Conservation (phyloP, 2,797 vertebrate genomes). For the Chiloscyllium punctatum region DNA sequence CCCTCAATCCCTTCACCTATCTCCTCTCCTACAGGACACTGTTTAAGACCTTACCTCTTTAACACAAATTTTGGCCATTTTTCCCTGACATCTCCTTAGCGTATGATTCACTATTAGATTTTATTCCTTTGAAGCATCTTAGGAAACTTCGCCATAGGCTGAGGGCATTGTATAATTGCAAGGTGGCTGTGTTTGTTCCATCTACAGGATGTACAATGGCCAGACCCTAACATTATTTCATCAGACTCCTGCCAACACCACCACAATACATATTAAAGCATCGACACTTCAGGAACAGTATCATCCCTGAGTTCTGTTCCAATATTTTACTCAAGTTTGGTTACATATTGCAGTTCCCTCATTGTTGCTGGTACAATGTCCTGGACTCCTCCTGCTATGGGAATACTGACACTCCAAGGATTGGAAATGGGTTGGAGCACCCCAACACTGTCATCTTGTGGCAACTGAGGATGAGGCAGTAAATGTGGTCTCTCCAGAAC, state of each 20-base stretch:
- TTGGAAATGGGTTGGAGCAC: neutral
- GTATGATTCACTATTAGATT: too few relatives aligned
- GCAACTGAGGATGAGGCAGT: neutral
- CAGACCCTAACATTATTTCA: neutral
- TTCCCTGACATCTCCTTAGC: too few relatives aligned
- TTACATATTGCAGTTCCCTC: neutral
- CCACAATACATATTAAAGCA: neutral
- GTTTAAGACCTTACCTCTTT: too few relatives aligned
- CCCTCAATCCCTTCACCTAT: too few relatives aligned
- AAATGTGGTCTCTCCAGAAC: neutral
- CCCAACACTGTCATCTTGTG: neutral
- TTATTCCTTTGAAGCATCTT: too few relatives aligned
- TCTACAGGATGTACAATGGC: neutral
- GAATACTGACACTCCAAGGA: neutral
- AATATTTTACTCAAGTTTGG: neutral
- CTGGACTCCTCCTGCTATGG: neutral
- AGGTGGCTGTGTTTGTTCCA: too few relatives aligned
- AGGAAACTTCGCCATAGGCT: too few relatives aligned
- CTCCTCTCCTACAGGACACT: too few relatives aligned
- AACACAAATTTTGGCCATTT: too few relatives aligned
- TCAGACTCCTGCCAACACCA: neutral
- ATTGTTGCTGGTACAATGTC: neutral
- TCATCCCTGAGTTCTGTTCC: neutral
- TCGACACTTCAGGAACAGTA: neutral
- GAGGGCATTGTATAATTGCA: too few relatives aligned